Percentiles rank a stretch among this genome's conserved stretches.
These are phyloP conservation scores for Pelobates fuscus DNA, from an alignment of 2,113 vertebrate genomes.

Conservation along the genomic window DNA sequence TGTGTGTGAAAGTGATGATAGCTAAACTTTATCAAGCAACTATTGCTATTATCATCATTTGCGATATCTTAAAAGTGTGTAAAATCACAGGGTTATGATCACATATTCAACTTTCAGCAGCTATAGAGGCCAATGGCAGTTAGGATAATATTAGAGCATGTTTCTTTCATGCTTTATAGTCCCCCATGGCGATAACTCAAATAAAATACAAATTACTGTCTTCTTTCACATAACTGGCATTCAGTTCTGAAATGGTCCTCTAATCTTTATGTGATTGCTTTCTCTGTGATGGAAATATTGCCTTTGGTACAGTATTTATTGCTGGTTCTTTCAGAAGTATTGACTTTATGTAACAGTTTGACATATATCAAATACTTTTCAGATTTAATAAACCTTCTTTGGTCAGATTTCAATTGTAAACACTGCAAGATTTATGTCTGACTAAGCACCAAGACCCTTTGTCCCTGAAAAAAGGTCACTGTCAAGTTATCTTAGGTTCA, in stretches of 20 bases:
- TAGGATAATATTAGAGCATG: slow-evolving; percentile 33
- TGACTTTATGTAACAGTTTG: slow-evolving; percentile 80
- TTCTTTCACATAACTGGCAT: slow-evolving; percentile 58
- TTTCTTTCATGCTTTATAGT: slow-evolving; percentile 50
- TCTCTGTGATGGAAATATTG: slow-evolving; percentile 75
- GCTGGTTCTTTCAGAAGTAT: slow-evolving; percentile 76
- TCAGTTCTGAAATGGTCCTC: slow-evolving; percentile 72
- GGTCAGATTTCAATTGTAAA: slow-evolving; percentile 77
- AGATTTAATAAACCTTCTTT: slow-evolving; percentile 79
- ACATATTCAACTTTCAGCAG: slow-evolving; percentile 22
- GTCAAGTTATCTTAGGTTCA: slow-evolving; percentile 7
- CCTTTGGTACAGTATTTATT: slow-evolving; percentile 74
- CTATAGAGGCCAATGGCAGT: slow-evolving; percentile 25
- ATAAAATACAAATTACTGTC: slow-evolving; percentile 64
- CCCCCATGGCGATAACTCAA: slow-evolving; percentile 59
- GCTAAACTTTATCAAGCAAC: not conserved
- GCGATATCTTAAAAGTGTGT: not conserved
- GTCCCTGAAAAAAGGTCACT: slow-evolving; percentile 60
- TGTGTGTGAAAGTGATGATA: no score
- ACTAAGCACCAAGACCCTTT: slow-evolving; percentile 66
- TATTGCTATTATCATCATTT: slow-evolving; percentile 20
- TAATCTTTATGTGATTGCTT: slow-evolving; percentile 81
- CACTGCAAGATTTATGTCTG: slow-evolving; percentile 74
- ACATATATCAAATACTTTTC: slow-evolving; percentile 78
- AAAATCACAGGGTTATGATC: slow-evolving; percentile 18